phyloP scores from a whole-genome alignment of 2,113 vertebrate genomes.

The Salvator merianae region DNA sequence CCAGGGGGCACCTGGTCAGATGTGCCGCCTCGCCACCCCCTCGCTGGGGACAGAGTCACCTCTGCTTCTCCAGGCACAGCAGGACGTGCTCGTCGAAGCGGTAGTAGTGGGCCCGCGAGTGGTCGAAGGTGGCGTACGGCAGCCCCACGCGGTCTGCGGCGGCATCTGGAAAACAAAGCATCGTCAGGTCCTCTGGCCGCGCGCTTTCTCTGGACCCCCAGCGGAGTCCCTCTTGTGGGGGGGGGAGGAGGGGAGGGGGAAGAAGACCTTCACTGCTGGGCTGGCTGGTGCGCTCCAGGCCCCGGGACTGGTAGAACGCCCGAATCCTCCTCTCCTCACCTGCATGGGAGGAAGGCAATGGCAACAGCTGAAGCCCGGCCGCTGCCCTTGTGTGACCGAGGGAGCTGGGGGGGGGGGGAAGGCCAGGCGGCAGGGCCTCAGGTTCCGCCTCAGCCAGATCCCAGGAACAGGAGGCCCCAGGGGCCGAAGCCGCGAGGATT shows the following conservation, averaged over 20 bases:
- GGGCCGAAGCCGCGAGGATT: no score
- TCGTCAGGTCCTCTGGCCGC: not conserved
- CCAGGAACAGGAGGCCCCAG: no score
- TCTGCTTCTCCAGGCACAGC: conserved; percentile 91
- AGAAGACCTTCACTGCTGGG: conserved; percentile 84
- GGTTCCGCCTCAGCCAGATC: no score
- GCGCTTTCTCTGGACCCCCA: no score
- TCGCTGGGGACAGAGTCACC: conserved; percentile 73
- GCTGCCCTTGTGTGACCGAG: not conserved
- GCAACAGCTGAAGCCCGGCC: not conserved
- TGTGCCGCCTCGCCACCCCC: not conserved
- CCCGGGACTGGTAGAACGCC: conserved; percentile 95
- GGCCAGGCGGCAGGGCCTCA: no score
- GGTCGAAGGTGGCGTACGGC: conserved; percentile 92
- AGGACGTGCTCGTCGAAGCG: conserved; percentile 96
- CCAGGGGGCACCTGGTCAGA: no score
- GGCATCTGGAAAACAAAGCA: conserved; percentile 74
- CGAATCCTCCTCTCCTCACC: conserved; percentile 95
- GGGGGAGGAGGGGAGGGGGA: accelerated
- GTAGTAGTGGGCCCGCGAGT: conserved; percentile 96
- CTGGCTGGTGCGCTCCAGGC: conserved; percentile 91
- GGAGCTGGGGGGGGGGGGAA: not conserved
- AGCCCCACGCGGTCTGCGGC: conserved; percentile 86
- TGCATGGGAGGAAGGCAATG: conserved; percentile 58
- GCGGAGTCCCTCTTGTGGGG: not conserved